Percentiles rank a stretch among this genome's conserved stretches.
These are phyloP conservation scores for Glaucopsyche alexis DNA, from an alignment of 2,888 invertebrate genomes.

Conservation along the genomic window DNA sequence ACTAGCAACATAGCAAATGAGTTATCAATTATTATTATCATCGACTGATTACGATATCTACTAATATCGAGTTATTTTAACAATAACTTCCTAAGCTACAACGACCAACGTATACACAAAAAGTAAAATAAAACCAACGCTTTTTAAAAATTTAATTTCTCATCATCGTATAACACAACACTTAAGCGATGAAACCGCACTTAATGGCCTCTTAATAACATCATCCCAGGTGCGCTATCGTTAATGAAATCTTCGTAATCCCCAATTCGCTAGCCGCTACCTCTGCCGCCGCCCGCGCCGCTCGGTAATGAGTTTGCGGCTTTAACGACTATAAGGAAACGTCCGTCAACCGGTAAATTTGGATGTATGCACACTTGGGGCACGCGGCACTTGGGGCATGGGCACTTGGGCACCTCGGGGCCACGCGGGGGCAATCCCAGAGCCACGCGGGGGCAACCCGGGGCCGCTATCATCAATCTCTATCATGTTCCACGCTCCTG, in stretches of 20 bases:
- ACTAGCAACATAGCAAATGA: too few species aligned
- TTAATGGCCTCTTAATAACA: slow-evolving; percentile 2
- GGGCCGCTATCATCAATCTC: slow-evolving; percentile 72
- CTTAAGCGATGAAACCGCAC: background rate
- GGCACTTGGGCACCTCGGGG: slow-evolving; percentile 41
- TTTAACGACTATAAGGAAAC: slow-evolving; percentile 58
- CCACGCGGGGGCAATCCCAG: slow-evolving; percentile 56
- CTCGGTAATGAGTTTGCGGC: background rate
- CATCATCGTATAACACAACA: background rate
- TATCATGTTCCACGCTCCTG: slow-evolving; percentile 53
- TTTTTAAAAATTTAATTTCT: background rate
- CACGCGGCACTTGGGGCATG: slow-evolving; percentile 34
- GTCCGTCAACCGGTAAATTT: slow-evolving; percentile 75
- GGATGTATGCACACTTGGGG: slow-evolving; percentile 74
- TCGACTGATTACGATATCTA: too few species aligned
- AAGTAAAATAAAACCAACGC: background rate
- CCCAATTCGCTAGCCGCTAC: background rate
- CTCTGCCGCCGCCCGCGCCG: slow-evolving; percentile 22
- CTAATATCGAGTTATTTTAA: too few species aligned
- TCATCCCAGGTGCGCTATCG: slow-evolving; percentile 16
- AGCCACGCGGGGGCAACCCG: slow-evolving; percentile 57
- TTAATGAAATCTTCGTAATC: slow-evolving; percentile 14
- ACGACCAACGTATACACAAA: too few species aligned
- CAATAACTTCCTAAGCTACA: too few species aligned
- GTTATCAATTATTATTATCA: too few species aligned